A percentile compares a stretch with the other conserved stretches of the same genome.
Conservation (phyloP, 2,113 vertebrate species). For the Paratilapia polleni region DNA sequence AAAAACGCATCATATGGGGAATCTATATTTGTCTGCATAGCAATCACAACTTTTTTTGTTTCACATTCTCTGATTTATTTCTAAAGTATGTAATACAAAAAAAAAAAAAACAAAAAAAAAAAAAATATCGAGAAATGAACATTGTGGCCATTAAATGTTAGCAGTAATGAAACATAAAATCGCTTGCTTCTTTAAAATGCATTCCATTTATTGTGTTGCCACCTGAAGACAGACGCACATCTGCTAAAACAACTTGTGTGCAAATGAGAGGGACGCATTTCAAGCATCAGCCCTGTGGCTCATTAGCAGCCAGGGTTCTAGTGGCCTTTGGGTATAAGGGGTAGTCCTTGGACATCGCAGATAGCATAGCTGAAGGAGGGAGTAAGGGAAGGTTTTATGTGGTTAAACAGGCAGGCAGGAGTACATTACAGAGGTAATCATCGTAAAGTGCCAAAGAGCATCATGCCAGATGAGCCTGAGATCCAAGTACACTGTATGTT, state of each 20-base stretch:
- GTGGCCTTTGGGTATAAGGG: slow-evolving; percentile 14
- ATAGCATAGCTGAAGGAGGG: background rate
- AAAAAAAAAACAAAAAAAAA: slow-evolving; percentile 72
- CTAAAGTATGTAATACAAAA: slow-evolving; percentile 58
- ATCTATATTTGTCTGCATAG: slow-evolving; percentile 51
- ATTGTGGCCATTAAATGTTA: slow-evolving; percentile 30
- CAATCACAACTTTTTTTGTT: slow-evolving; percentile 35
- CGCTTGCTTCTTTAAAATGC: slow-evolving; percentile 60
- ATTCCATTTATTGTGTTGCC: slow-evolving; percentile 40
- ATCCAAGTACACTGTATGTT: slow-evolving; percentile 30
- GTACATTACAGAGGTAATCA: slow-evolving; percentile 69
- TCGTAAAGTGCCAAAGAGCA: slow-evolving; percentile 77
- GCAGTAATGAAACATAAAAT: slow-evolving; percentile 64
- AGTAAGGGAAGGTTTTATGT: background rate
- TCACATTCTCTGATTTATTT: slow-evolving; percentile 39
- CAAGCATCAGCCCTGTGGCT: slow-evolving; percentile 50
- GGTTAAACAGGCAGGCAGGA: slow-evolving; percentile 42
- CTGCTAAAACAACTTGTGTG: slow-evolving; percentile 51
- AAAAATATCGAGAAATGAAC: slow-evolving; percentile 39
- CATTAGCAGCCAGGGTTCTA: slow-evolving; percentile 34
- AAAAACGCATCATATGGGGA: slow-evolving; percentile 61
- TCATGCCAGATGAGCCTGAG: slow-evolving; percentile 67
- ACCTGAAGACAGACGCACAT: slow-evolving; percentile 54
- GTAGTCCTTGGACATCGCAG: background rate
- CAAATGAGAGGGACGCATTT: slow-evolving; percentile 61